Evolutionary conservation across 2,888 invertebrate species (phyloP), one percentile per base, ranked within the genome.

Genomic region (Cheilosia vernalis): DNA sequence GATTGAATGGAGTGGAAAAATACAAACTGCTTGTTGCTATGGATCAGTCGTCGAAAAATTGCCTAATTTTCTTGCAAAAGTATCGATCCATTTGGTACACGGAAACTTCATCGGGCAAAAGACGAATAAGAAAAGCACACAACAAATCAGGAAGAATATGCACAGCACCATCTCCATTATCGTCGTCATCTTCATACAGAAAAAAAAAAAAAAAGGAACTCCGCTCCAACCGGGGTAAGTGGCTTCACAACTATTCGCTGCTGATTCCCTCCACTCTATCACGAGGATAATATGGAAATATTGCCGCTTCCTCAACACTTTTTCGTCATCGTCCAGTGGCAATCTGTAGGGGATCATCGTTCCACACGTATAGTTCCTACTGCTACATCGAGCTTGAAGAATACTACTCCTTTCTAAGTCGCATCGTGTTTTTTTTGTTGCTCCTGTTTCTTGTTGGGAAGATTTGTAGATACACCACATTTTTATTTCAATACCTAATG

Each of bases 221-320:
- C 40, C 24, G 24, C 42, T 60, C 40, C 40, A 9, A 63, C 47
- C 17, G 24, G 44, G 47, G 33, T 63, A 63, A 63, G 47, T 63
- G 19, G 63, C 47, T 61, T 47, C 17, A 30, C 19, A 37, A 44
- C 47, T 44, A 61, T 47, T 17, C 44, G 47, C 33, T 30, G 4
- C 13, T n/a, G 19, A 63, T 21, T 49, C 15, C 21, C 21, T 49
- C 17, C 42, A 27, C 13, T 4, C 21, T 3, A 19, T 9, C 17
- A 47, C 47, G 0, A 64, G 63, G 33, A 64, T 64, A 37, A 51
- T 64, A n/a, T 24, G 37, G 51, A 64, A 64, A 64, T 24, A 51
- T 33, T 63, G 30, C 30, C 44, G 17, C 27, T 47, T 30, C 47
- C 47, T 30, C 19, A 63, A 40, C 37, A 37, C 24, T 51, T 51